Conservation (phyloP, 2,797 vertebrate species). For the Octomys mimax region DNA sequence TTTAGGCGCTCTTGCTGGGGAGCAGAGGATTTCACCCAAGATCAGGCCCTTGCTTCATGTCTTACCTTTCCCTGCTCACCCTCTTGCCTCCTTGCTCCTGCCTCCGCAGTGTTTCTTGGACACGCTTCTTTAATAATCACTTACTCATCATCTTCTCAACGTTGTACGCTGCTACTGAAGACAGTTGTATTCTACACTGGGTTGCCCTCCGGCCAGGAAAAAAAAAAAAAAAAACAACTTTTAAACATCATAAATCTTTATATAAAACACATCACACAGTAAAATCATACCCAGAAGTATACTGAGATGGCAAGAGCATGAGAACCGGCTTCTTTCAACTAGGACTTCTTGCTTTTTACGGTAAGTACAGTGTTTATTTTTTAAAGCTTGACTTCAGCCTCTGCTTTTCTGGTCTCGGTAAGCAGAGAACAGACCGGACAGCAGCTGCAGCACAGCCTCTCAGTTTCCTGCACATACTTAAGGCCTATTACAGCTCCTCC, state of each 20-base stretch:
- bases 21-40: background rate
- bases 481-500: background rate
- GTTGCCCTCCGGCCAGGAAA: background rate
- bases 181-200: background rate
- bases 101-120: background rate
- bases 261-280: background rate
- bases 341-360: background rate
- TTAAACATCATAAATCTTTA: background rate
- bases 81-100: background rate
- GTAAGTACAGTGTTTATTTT: background rate
- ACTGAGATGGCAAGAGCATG: background rate
- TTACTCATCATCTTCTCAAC: background rate
- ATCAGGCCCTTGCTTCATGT: background rate
- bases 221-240: too few species aligned
- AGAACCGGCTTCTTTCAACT: background rate
- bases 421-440: background rate
- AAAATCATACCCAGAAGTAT: background rate
- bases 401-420: background rate
- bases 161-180: slow-evolving; percentile 10
- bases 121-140: background rate
- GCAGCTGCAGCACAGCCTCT: background rate
- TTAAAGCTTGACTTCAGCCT: background rate
- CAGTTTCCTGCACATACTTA: background rate
- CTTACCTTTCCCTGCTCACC: background rate
- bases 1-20: background rate